Evolutionary conservation across 2,797 vertebrate genomes (phyloP).

Genomic region (Sebastes matsubarae): DNA sequence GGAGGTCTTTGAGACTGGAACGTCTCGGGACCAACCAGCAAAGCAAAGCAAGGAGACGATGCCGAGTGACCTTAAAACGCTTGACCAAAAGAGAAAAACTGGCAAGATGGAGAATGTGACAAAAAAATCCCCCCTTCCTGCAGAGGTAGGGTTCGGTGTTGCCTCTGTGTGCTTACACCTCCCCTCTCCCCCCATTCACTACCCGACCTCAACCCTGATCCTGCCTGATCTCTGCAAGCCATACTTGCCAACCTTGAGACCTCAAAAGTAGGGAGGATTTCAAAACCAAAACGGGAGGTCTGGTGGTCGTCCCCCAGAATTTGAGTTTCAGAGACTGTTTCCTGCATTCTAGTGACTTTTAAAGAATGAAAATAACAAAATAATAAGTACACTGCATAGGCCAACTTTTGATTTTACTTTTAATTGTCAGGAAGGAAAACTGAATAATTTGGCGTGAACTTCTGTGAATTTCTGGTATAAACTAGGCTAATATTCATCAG

Average conservation of each 20-base stretch:
- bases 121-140: conserved; percentile 34
- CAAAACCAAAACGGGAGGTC: too few species aligned
- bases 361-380: too few species aligned
- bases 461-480: too few species aligned
- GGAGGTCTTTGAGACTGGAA: conserved; percentile 28
- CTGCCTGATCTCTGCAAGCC: conserved; percentile 15
- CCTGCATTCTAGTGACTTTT: too few species aligned
- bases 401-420: too few species aligned
- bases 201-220: neutral
- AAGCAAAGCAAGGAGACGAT: neutral
- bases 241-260: too few species aligned
- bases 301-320: accelerated
- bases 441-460: too few species aligned
- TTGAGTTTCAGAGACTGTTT: too few species aligned
- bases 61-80: neutral
- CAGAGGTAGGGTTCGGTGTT: conserved; percentile 75
- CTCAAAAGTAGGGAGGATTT: too few species aligned
- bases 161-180: conserved; percentile 32
- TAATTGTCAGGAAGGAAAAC: too few species aligned
- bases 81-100: conserved; percentile 13
- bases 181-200: neutral
- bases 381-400: too few species aligned
- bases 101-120: conserved; percentile 33
- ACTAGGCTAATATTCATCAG: too few species aligned
- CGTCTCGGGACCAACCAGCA: neutral